Conservation (phyloP, 30 jellyfish, hydroid and myxozoan species). For the Hydractinia symbiolongicarpus region DNA sequence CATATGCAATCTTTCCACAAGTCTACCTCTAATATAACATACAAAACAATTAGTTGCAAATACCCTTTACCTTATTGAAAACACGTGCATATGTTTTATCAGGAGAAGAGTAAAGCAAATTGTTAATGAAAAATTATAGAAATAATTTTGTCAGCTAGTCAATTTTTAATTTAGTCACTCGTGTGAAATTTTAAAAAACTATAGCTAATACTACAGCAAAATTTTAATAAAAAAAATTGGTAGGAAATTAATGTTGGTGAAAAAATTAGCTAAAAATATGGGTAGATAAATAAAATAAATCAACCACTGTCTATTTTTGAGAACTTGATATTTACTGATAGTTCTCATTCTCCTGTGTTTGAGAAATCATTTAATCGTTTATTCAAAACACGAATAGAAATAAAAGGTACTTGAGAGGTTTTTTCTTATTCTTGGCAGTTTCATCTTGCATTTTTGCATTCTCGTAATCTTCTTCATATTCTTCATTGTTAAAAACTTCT, state of each 20-base stretch:
- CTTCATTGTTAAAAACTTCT: not conserved
- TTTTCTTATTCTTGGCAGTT: not conserved
- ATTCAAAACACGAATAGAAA: not conserved
- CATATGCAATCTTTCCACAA: slow-evolving; percentile 33
- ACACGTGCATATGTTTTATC: not conserved
- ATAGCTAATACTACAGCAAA: not conserved
- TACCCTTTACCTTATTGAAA: not conserved
- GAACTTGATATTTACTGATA: too few species aligned
- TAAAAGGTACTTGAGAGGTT: not conserved
- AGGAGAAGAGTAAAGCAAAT: not conserved
- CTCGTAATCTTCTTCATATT: not conserved
- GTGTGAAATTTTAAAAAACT: not conserved
- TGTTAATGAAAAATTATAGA: too few species aligned
- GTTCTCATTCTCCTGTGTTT: too few species aligned
- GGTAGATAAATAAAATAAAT: too few species aligned
- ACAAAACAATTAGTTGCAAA: not conserved
- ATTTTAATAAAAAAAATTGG: too few species aligned
- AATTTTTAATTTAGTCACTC: not conserved
- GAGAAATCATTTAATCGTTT: too few species aligned
- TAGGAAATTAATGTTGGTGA: too few species aligned
- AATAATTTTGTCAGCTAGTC: too few species aligned
- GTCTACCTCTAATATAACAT: slow-evolving; percentile 29
- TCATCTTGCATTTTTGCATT: not conserved
- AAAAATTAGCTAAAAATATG: too few species aligned
- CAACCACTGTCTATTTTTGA: too few species aligned